Conservation (phyloP, 2,888 invertebrate species). For the Anthophora plumipes region DNA sequence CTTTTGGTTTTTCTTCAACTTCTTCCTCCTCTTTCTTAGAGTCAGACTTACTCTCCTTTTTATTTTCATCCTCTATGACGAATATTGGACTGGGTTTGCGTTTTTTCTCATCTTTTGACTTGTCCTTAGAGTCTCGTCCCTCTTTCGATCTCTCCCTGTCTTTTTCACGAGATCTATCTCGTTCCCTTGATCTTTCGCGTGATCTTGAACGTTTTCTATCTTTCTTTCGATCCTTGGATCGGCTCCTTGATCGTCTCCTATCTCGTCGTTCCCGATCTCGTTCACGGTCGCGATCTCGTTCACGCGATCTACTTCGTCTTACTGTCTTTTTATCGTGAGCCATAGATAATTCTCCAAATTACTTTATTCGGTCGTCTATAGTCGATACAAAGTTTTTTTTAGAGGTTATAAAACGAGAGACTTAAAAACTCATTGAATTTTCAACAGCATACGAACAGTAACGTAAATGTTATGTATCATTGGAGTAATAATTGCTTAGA, state of each 20-base stretch:
- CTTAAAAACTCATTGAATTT: background rate
- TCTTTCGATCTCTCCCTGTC: constrained; percentile 76
- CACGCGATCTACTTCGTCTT: constrained; percentile 85
- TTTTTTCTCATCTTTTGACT: constrained; percentile 80
- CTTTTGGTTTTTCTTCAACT: constrained; percentile 71
- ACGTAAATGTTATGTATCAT: background rate
- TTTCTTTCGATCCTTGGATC: constrained; percentile 78
- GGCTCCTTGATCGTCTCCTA: constrained; percentile 79
- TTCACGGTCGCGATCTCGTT: constrained; percentile 83
- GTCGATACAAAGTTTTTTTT: background rate
- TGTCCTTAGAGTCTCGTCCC: constrained; percentile 78
- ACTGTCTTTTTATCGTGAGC: constrained; percentile 85
- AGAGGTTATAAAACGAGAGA: constrained; percentile 29
- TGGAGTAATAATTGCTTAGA: background rate
- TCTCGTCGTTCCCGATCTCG: constrained; percentile 80
- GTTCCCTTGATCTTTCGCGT: constrained; percentile 81
- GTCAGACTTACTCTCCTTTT: constrained; percentile 81
- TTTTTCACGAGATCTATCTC: constrained; percentile 84
- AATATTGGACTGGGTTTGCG: constrained; percentile 83
- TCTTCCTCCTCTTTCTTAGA: constrained; percentile 80
- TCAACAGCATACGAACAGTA: background rate
- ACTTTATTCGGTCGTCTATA: background rate
- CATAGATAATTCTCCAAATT: constrained; percentile 68
- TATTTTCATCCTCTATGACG: constrained; percentile 83
- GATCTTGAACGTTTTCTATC: constrained; percentile 75